Conservation (phyloP, 1,140 invertebrate species). For the Saccostrea glomerata region DNA sequence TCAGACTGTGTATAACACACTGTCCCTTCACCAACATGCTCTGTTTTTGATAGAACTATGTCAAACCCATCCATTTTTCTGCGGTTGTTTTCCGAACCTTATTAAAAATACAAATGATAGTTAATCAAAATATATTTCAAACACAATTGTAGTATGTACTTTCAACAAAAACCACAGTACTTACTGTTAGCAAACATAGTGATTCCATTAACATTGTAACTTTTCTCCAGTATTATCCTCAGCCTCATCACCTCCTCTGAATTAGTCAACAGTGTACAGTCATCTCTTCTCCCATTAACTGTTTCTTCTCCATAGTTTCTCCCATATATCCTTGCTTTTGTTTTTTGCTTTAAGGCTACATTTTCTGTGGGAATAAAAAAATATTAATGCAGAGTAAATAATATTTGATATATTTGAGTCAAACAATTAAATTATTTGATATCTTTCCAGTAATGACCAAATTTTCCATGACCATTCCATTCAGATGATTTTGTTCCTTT, state of each 20-base stretch:
- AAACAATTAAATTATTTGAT: no score
- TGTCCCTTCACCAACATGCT: not conserved
- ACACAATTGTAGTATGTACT: not conserved
- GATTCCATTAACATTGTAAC: not conserved
- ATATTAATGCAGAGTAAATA: not conserved
- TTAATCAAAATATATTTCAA: not conserved
- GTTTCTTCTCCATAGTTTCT: not conserved
- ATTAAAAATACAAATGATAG: not conserved
- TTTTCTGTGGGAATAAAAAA: not conserved
- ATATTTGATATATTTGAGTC: no score
- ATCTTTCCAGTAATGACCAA: no score
- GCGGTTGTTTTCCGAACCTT: not conserved
- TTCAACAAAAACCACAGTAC: not conserved
- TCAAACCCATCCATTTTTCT: constrained; percentile 14
- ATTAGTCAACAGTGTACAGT: not conserved
- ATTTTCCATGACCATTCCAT: no score
- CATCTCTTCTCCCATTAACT: not conserved
- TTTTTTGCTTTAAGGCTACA: not conserved
- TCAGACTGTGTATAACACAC: not conserved
- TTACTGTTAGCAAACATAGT: not conserved
- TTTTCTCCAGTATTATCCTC: not conserved
- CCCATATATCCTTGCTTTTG: not conserved
- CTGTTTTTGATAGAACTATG: not conserved
- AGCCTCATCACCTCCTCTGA: not conserved
- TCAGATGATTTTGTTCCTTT: no score